Conservation (phyloP, 2,888 invertebrate genomes). For the Dermolepida albohirtum region DNA sequence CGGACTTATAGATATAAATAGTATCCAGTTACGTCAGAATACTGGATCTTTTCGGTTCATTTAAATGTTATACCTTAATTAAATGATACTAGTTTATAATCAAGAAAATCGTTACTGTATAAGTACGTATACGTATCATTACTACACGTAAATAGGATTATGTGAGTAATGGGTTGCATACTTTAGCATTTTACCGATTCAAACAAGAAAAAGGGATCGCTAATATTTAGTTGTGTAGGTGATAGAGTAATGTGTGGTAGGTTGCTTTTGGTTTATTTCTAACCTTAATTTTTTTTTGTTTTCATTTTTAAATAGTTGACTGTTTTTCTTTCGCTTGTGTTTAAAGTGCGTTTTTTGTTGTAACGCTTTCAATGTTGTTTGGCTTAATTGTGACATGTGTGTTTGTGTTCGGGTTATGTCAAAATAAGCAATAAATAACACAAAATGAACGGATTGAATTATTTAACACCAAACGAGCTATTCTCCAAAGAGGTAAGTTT, state of each 20-base stretch:
- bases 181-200: conserved; percentile 4
- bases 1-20: too few relatives aligned
- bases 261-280: conserved; percentile 52
- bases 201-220: conserved; percentile 52
- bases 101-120: too few relatives aligned
- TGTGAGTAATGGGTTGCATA: conserved; percentile 41
- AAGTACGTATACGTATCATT: background rate
- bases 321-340: conserved; percentile 40
- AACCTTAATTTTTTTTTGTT: conserved; percentile 46
- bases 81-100: too few relatives aligned
- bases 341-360: conserved; percentile 34
- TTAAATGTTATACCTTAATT: too few relatives aligned
- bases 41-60: too few relatives aligned
- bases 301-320: conserved; percentile 34
- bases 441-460: conserved; percentile 42
- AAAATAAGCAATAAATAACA: conserved; percentile 36
- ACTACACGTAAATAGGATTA: background rate
- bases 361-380: conserved; percentile 40
- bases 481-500: conserved; percentile 44
- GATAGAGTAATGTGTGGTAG: conserved; percentile 58
- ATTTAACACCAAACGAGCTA: conserved; percentile 40
- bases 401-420: conserved; percentile 41
- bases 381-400: conserved; percentile 35
- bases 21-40: too few relatives aligned
- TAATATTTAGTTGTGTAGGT: conserved; percentile 57